These are phyloP conservation scores for Cherax quadricarinatus DNA, from an alignment of 1,140 invertebrate genomes.

Conservation along the genomic window DNA sequence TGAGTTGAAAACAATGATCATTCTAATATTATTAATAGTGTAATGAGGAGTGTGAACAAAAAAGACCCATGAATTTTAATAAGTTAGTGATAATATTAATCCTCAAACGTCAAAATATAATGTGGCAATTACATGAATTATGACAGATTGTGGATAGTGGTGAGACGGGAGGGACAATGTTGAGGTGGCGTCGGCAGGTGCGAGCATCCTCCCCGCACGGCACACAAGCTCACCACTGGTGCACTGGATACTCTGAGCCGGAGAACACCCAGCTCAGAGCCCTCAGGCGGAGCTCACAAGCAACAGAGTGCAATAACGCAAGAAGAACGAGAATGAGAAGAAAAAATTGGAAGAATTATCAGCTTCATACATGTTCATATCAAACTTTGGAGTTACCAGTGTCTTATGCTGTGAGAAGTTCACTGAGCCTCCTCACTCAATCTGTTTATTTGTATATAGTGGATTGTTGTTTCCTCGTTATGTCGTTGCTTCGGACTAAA, in stretches of 20 bases:
- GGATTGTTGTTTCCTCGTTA: slow-evolving; percentile 27
- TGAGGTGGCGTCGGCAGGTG: background rate
- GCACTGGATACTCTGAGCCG: background rate
- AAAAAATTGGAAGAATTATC: background rate
- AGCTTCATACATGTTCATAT: background rate
- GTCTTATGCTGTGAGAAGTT: background rate
- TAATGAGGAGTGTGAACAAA: too few species aligned
- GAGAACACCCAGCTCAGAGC: background rate
- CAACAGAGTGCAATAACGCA: background rate
- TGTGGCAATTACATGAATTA: background rate
- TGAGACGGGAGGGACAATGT: background rate
- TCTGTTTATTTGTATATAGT: slow-evolving; percentile 2
- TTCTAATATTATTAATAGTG: too few species aligned
- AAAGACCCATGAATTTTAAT: background rate
- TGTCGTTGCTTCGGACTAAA: slow-evolving; percentile 13
- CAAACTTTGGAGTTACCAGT: background rate
- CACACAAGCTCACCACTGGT: background rate
- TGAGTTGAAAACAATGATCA: too few species aligned
- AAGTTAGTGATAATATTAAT: background rate
- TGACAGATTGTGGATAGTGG: background rate
- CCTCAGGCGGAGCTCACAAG: background rate
- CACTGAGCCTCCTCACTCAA: background rate
- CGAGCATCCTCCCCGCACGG: background rate
- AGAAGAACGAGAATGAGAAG: slow-evolving; percentile 20
- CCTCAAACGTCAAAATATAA: background rate